A percentile compares a stretch with the other conserved stretches of the same genome.
Conservation (phyloP, 2,113 vertebrate genomes). For the Atrichornis clamosus region DNA sequence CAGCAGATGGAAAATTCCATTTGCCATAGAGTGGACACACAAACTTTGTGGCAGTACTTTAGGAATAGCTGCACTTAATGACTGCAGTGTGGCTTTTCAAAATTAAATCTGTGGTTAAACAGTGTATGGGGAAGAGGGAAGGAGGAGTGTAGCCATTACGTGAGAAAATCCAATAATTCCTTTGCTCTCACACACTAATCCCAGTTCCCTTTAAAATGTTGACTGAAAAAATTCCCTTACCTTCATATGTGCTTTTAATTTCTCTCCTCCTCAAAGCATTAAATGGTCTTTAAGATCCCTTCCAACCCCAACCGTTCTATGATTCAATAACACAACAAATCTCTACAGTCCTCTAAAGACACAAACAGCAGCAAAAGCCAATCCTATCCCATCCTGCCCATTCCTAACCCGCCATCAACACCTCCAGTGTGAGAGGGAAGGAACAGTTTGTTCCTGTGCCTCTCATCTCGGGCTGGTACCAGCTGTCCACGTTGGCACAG, state of each 20-base stretch:
- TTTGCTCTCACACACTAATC: background rate
- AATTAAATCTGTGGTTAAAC: background rate
- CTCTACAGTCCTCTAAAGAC: background rate
- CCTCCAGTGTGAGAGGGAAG: background rate
- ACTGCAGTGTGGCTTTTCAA: background rate
- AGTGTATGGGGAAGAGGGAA: background rate
- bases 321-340: background rate
- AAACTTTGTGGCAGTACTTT: background rate
- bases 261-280: background rate
- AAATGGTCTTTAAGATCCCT: background rate
- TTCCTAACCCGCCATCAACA: background rate
- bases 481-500: background rate
- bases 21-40: fast-evolving
- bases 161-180: background rate
- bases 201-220: background rate
- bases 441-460: background rate
- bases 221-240: background rate
- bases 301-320: background rate
- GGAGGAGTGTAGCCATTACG: background rate
- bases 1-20: background rate
- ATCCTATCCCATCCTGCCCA: background rate
- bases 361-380: background rate
- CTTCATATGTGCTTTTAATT: background rate
- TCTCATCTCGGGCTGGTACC: background rate
- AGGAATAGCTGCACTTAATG: background rate